Evolutionary conservation across 2,888 invertebrate genomes (phyloP).

Genomic region (Sympetrum striolatum): DNA sequence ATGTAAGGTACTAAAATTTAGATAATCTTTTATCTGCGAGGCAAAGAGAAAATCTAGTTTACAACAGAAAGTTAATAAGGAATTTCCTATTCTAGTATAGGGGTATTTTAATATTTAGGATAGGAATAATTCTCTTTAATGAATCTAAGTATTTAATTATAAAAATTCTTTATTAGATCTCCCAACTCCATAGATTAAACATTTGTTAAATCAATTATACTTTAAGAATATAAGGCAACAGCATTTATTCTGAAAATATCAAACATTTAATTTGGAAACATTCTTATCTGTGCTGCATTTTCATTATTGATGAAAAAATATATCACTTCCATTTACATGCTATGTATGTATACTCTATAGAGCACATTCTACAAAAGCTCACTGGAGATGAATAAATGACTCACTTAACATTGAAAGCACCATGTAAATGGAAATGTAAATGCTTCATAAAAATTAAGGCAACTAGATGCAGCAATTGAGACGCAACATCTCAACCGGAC

Average conservation of each 20-base stretch:
- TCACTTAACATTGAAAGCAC: neutral
- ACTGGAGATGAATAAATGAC: neutral
- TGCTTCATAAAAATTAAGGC: constrained; percentile 7
- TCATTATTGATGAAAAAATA: neutral
- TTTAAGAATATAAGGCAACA: neutral
- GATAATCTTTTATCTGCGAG: no score
- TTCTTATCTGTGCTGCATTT: neutral
- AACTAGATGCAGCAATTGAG: constrained; percentile 21
- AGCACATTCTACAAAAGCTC: neutral
- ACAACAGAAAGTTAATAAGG: no score
- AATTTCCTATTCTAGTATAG: no score
- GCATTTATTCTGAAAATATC: neutral
- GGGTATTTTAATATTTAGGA: no score
- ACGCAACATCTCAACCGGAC: neutral
- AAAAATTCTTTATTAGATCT: neutral
- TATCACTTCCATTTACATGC: neutral
- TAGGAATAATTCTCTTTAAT: no score
- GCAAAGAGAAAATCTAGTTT: no score
- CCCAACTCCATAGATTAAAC: neutral
- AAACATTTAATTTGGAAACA: neutral
- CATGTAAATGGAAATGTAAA: constrained; percentile 5
- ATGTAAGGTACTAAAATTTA: no score
- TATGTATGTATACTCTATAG: neutral
- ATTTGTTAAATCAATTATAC: neutral
- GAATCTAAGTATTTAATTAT: neutral